Base-by-base conservation (phyloP, 2,797 vertebrate species). In the Acomys russatus region DNA sequence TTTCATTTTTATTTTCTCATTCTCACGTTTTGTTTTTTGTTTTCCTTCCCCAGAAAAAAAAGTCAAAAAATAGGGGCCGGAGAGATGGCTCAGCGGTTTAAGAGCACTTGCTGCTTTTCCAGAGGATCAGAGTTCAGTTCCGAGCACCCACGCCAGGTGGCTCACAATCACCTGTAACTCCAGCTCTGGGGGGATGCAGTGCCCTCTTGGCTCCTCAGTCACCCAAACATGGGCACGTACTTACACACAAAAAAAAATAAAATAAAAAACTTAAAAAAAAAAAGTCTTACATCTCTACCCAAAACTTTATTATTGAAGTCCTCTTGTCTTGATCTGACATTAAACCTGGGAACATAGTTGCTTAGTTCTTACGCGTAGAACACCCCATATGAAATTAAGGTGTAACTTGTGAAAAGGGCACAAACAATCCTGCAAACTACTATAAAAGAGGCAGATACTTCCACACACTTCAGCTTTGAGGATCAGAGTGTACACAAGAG, bases 271-370 rank as follows among this genome's bases (percentile, higher is more conserved):
- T 59, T 59, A 2, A 59, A 59, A 59, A 18, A 15, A 18, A 59
- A 3, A 59, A 18, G 10, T 74, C 84, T 95, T 83, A 64, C 51
- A 38, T 93, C 38, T 93, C 78, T 91, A 77, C 61, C 61, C 78
- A 86, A 70, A 91, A 82, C 15, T 88, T 80, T 63, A 91, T 95
- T 77, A 85, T 51, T 66, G 54, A 66, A 85, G 25, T 82, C 28
- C 33, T 14, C 63, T 30, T 91, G 28, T 54, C 64, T 92, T 73
- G 23, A 91, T 88, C 66, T 82, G 17, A 68, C 44, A 71, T 66
- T 94, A 82, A 92, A 90, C 49, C 44, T 38, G 11, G 28, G 30
- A 78, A 82, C 28, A 54, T 51, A 71, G 85, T 88, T 94, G 79
- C 71, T 91, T 89, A 90, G 56, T 84, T 92, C 44, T 92, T 91